Percentiles rank a stretch among this genome's conserved stretches.
phyloP scores from a whole-genome alignment of 2,888 invertebrate genomes.

The Temnothorax rugatulus region DNA sequence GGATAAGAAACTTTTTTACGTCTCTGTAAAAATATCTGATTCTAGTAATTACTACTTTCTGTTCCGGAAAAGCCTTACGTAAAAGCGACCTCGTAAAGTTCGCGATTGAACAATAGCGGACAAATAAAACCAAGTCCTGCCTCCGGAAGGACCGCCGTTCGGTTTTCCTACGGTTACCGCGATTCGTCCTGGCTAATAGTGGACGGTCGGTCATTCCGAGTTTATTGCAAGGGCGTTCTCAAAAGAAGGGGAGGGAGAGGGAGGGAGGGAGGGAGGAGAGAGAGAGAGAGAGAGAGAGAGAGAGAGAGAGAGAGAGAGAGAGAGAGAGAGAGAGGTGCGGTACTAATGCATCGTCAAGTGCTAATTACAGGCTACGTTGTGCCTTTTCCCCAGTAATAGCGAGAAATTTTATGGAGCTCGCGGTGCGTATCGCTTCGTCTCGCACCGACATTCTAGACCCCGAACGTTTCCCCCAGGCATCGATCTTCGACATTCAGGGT shows the following conservation, averaged over 20 bases:
- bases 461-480: conserved; percentile 37
- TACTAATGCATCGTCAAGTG: conserved; percentile 85
- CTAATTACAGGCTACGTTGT: conserved; percentile 83
- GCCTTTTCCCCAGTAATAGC: conserved; percentile 80
- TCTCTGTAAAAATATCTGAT: background rate
- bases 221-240: conserved; percentile 83
- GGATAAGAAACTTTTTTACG: background rate
- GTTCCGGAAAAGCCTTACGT: background rate
- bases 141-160: conserved; percentile 38
- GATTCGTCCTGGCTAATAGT: conserved; percentile 66
- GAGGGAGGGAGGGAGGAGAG: background rate
- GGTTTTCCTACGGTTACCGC: conserved; percentile 60
- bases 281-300: conserved; percentile 69
- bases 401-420: conserved; percentile 81
- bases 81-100: conserved; percentile 23
- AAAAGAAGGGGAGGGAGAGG: conserved; percentile 61
- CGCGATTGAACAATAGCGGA: conserved; percentile 29
- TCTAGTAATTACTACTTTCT: background rate
- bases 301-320: conserved; percentile 39
- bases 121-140: conserved; percentile 27
- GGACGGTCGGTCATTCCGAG: conserved; percentile 80
- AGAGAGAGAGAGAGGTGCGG: conserved; percentile 72
- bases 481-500: conserved; percentile 53
- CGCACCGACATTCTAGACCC: conserved; percentile 20
- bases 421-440: conserved; percentile 64